Conservation (phyloP, 2,113 vertebrate genomes). For the Gracilinanus agilis region DNA sequence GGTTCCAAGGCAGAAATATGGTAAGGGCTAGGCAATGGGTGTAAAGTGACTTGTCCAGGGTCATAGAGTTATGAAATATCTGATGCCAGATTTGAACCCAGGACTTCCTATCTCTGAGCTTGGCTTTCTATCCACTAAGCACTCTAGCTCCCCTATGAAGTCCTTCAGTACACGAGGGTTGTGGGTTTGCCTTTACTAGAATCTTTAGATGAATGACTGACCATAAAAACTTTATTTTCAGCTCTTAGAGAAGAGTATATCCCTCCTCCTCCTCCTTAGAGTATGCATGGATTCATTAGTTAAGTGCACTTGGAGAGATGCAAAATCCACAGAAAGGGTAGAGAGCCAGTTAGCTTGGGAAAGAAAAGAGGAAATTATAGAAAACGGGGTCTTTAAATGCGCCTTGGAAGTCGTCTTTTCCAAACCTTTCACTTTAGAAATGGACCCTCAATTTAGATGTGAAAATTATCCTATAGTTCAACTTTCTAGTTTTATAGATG, state of each 20-base stretch:
- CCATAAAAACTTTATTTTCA: background rate
- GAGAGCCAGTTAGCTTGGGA: background rate
- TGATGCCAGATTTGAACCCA: no score
- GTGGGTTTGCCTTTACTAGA: background rate
- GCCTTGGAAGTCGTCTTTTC: conserved; percentile 46
- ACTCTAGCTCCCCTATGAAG: no score
- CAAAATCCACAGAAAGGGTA: background rate
- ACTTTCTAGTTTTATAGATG: background rate
- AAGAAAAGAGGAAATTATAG: background rate
- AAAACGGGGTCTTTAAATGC: conserved; percentile 32
- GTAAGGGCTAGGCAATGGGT: no score
- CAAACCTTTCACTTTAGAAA: conserved; percentile 56
- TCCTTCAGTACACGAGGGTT: background rate
- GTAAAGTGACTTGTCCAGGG: no score
- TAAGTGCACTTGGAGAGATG: background rate
- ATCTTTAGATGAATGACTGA: background rate
- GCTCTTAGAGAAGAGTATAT: background rate
- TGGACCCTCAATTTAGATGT: conserved; percentile 56
- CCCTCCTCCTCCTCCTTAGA: background rate
- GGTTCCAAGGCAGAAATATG: no score
- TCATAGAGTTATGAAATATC: no score
- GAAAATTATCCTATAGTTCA: background rate
- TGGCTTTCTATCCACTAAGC: no score
- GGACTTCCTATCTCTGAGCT: no score
- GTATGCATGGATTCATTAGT: background rate